Evolutionary conservation across 2,888 invertebrate genomes (phyloP), one percentile per base, ranked within the genome.

Genomic region (Sacculina carcini): DNA sequence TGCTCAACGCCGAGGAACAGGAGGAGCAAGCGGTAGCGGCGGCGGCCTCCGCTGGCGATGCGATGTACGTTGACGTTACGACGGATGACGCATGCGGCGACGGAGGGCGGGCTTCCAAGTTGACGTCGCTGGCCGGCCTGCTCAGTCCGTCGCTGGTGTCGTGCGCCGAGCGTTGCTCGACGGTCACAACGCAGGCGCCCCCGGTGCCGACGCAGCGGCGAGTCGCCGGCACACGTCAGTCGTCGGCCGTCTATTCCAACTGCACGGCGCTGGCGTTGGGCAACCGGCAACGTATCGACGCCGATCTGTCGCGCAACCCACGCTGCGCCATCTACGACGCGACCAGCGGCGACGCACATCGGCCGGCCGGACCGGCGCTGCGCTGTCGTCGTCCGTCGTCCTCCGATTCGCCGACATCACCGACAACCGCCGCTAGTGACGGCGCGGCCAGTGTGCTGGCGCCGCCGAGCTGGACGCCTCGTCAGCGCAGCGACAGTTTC

Each of bases 401-500:
- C 14, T 5, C 34, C 6, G 34, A 36, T 6, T 14, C 14, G 34
- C 14, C 5, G 14, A 5, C 34, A 5, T 16, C 34, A 16, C 7
- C 14, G 5, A 16, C 16, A 16, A 5, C 34, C 2, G 2, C 14
- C n/a, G 39, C 39, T 2, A 12, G 26, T 2, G 42, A 26, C 28
- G 16, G 16, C 28, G 28, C 16, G 5, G 2, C 24, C 16, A 2
- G 3, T 4, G 23, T 23, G 1, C 21, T 12, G 10, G 39, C 39
- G 7, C 23, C 44, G 10, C 44, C 19, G 5, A 29, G 44, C 16
- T 44, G 44, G 44, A 26, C 9, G 16, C 28, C 28, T 5, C 44
- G 51, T 19, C 51, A 53, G 36, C 38, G 53, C 5, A 23, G 53
- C 26, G 51, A 53, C 51, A 38, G 36, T 23, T 53, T 53, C 23